Evolutionary conservation across 1,140 invertebrate genomes (phyloP), one percentile per base, ranked within the genome.

Genomic region (Ephestia elutella): DNA sequence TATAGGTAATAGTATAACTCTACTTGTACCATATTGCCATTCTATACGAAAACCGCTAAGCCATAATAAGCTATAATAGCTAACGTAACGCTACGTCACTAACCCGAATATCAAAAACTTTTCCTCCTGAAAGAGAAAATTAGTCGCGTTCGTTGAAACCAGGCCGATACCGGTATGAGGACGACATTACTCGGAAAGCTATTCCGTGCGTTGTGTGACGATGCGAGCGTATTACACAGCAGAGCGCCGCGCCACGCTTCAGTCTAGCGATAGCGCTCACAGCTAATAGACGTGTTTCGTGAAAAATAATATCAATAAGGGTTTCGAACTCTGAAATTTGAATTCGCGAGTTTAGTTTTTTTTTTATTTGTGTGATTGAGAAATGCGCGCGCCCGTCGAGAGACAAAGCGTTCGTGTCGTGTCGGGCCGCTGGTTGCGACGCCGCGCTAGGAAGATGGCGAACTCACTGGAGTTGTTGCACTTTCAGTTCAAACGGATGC

Each of bases 401-500:
- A 82, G 72, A 78, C 75, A 78, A 71, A 78, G 70, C 62, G 71
- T 78, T 66, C 75, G 77, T 65, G 77, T 73, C 56, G 71, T 75
- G 35, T 71, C 83, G 13, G 71, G 75, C 28, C 73, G 78, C 48
- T 88, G 86, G 86, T 56, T 88, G 19, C 75, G 76, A 50, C 77
- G 73, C 55, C 80, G 75, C 25, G 78, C 75, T 32, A 62, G 71
- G 21, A 80, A 62, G 60, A 82, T 88, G 81, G 81, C 81, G 59
- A 67, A 82, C 57, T 88, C 86, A 78, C 75, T 88, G 63, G 86
- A 84, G 65, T 63, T 86, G 57, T 86, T 88, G 78, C 80, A 73
- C 72, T 92, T 95, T 58, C 93, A 99, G 98, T 99, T 99, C 92
- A 99, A 99, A 90, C 93, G 98, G 87, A 99, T 99, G 97, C 93